Conservation (phyloP, 2,113 vertebrate species). For the Candoia aspera region DNA sequence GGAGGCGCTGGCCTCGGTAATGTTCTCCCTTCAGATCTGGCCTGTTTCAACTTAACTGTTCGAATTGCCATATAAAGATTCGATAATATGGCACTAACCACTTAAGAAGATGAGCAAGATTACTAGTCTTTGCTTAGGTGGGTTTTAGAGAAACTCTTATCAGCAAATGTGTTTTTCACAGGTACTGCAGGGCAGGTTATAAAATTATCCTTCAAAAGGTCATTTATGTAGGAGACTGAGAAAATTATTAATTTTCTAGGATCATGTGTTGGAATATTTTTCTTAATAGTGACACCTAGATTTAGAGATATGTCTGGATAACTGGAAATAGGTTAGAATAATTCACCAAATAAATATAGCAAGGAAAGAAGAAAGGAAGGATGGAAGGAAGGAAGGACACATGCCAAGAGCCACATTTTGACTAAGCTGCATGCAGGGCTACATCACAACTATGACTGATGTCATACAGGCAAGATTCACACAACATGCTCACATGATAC, state of each 20-base stretch:
- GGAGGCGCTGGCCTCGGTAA: slow-evolving; percentile 71
- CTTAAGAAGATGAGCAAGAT: slow-evolving; percentile 68
- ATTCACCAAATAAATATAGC: not conserved
- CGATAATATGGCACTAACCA: slow-evolving; percentile 70
- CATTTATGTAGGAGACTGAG: slow-evolving; percentile 58
- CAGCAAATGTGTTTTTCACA: slow-evolving; percentile 63
- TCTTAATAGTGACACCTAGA: slow-evolving; percentile 48
- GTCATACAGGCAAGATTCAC: too few species aligned
- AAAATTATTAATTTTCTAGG: slow-evolving; percentile 63
- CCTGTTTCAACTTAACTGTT: slow-evolving; percentile 74
- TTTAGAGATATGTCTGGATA: slow-evolving; percentile 42
- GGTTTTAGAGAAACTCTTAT: slow-evolving; percentile 67
- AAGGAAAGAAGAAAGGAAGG: not conserved
- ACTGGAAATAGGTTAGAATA: slow-evolving; percentile 43
- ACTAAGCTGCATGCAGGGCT: not conserved
- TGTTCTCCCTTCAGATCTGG: slow-evolving; percentile 66
- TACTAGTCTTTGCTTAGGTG: slow-evolving; percentile 66
- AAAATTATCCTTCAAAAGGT: slow-evolving; percentile 67
- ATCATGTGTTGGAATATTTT: slow-evolving; percentile 55
- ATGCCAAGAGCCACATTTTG: not conserved
- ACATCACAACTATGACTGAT: too few species aligned
- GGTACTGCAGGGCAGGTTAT: slow-evolving; percentile 61
- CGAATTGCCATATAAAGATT: slow-evolving; percentile 69
- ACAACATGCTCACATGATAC: too few species aligned
- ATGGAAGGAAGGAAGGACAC: not conserved